Evolutionary conservation across 2,888 invertebrate genomes (phyloP), one percentile per base, ranked within the genome.

Genomic region (Eupithecia subfuscata): DNA sequence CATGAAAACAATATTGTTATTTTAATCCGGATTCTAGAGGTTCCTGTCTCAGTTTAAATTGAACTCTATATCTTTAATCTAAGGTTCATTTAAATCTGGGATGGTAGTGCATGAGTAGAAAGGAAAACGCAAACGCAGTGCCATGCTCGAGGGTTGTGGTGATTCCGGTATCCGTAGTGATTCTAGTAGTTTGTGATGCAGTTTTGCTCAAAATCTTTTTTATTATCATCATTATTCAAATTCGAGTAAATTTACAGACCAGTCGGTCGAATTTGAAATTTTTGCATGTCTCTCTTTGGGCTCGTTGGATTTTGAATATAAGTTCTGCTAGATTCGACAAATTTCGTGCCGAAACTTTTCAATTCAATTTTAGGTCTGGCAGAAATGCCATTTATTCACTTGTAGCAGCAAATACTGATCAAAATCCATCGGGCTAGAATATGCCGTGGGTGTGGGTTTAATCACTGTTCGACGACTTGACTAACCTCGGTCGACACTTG

Each of bases 111-210:
- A 94, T 94, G 94, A 82, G 90, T 93, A 94, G 92, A 82, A 84
- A 89, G 92, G 91, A 92, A 40, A 68, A 22, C n/a, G 43, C 14
- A 40, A 68, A n/a, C 67, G 68, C 93, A 89, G 92, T 91, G 93
- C 93, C 91, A 86, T 85, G 90, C 90, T 92, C 92, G 89, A 69
- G 89, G 94, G 94, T 94, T 94, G 94, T 93, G 94, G 94, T 94
- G 93, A 91, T 84, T 87, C 85, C 85, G 83, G 82, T 83, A 85
- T 60, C 81, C 80, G 79, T 84, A 84, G 82, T 80, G 82, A 83
- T 84, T 84, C 84, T 80, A 81, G 90, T 92, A 91, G 91, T 86
- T 88, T 94, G 92, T 92, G 92, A 93, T 93, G 91, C 93, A 90
- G 91, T 92, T 93, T 90, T 91, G 91, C 92, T 89, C 71, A 84